phyloP scores from a whole-genome alignment of 1,140 invertebrate genomes.

The Drosophila nebulosa region DNA sequence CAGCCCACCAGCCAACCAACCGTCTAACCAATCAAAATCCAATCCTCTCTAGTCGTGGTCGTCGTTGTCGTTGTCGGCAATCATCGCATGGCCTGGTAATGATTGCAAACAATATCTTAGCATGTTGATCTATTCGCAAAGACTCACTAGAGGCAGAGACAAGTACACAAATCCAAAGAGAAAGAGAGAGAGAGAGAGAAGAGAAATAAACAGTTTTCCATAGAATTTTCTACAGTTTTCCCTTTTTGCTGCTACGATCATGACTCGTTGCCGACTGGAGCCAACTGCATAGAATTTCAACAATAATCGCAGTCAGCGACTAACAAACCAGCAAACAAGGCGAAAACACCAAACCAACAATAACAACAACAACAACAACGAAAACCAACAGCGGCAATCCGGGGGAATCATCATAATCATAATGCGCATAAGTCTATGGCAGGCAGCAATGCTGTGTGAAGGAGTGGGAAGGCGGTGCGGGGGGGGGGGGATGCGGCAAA shows the following conservation, averaged over 20 bases:
- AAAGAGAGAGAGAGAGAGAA: background rate
- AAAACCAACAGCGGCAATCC: slow-evolving; percentile 44
- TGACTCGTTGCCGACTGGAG: slow-evolving; percentile 54
- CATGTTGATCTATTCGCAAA: slow-evolving; percentile 67
- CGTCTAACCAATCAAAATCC: slow-evolving; percentile 29
- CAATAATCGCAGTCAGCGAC: slow-evolving; percentile 69
- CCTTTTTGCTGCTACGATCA: slow-evolving; percentile 46
- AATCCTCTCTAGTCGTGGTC: slow-evolving; percentile 64
- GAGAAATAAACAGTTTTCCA: slow-evolving; percentile 58
- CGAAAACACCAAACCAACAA: slow-evolving; percentile 67
- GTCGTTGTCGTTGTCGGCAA: too few species aligned
- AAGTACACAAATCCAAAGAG: too few species aligned
- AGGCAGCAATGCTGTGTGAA: background rate
- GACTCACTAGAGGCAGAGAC: background rate
- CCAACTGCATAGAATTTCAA: slow-evolving; percentile 73
- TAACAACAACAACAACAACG: slow-evolving; percentile 26
- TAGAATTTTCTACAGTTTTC: slow-evolving; percentile 67
- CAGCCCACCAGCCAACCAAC: background rate
- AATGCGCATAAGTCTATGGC: slow-evolving; percentile 66
- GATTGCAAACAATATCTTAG: slow-evolving; percentile 77
- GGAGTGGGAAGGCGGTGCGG: slow-evolving; percentile 6
- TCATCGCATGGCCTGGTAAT: slow-evolving; percentile 64
- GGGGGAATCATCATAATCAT: slow-evolving; percentile 75
- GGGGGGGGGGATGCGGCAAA: background rate
- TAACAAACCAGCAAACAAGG: slow-evolving; percentile 79